Percentiles rank a stretch among this genome's conserved stretches.
Conservation (phyloP, 1,140 invertebrate species). For the Aphelenchoides besseyi region DNA sequence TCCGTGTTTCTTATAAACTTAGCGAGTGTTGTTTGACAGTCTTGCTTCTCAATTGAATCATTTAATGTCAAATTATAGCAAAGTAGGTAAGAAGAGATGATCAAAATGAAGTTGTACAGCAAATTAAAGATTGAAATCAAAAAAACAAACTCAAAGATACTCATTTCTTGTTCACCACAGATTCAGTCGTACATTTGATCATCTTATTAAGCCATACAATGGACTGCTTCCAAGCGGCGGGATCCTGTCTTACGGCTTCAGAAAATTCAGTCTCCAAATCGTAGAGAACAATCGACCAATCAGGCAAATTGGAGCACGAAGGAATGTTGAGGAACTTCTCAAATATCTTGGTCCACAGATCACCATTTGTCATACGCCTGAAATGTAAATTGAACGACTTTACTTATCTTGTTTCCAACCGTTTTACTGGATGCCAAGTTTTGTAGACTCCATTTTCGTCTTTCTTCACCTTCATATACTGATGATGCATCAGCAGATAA, state of each 20-base stretch:
- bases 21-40: too few relatives aligned
- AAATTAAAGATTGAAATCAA: not conserved
- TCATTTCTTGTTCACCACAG: not conserved
- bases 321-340: conserved; percentile 48
- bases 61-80: too few relatives aligned
- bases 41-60: too few relatives aligned
- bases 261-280: not conserved
- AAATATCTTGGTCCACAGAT: conserved; percentile 31
- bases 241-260: not conserved
- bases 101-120: too few relatives aligned
- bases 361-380: conserved; percentile 10
- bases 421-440: conserved; percentile 10
- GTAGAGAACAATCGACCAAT: conserved; percentile 10
- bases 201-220: not conserved
- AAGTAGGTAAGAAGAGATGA: too few relatives aligned
- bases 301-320: conserved; percentile 32
- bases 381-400: conserved; percentile 21
- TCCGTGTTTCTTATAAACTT: too few relatives aligned
- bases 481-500: conserved; percentile 36
- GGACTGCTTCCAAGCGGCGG: not conserved
- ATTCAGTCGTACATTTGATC: not conserved
- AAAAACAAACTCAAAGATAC: not conserved
- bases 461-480: conserved; percentile 35
- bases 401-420: conserved; percentile 31
- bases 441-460: conserved; percentile 20